Conservation (phyloP, 2,797 vertebrate genomes). For the Periophthalmus magnuspinnatus region DNA sequence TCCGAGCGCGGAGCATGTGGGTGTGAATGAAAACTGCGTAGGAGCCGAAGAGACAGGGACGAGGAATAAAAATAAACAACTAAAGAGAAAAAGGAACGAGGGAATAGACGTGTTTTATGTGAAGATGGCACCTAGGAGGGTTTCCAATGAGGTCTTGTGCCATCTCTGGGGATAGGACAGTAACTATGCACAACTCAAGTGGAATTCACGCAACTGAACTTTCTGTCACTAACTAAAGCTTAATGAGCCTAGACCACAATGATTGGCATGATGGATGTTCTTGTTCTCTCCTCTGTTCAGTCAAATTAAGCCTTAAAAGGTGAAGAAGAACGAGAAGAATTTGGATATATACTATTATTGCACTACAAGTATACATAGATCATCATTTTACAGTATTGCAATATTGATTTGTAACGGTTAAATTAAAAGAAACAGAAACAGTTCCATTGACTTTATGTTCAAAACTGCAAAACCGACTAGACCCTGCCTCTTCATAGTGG, state of each 20-base stretch:
- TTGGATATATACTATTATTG: background rate
- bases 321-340: background rate
- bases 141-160: slow-evolving; percentile 46
- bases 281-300: background rate
- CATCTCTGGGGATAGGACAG: slow-evolving; percentile 52
- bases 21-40: slow-evolving; percentile 33
- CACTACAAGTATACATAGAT: too few relatives aligned
- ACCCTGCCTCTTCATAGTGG: too few relatives aligned
- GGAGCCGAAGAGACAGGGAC: slow-evolving; percentile 20
- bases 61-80: slow-evolving; percentile 52
- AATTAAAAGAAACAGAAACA: too few relatives aligned
- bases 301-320: background rate
- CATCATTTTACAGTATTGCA: too few relatives aligned
- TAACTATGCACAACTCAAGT: background rate
- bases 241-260: background rate
- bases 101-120: slow-evolving; percentile 60
- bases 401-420: too few relatives aligned
- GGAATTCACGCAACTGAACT: background rate
- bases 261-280: background rate
- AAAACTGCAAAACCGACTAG: too few relatives aligned
- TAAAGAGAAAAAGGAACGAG: slow-evolving; percentile 36
- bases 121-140: slow-evolving; percentile 58
- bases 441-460: too few relatives aligned
- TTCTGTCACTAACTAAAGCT: background rate
- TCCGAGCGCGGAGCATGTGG: slow-evolving; percentile 41